Conservation (phyloP, 2,113 vertebrate species). For the Pterocles orientalis region DNA sequence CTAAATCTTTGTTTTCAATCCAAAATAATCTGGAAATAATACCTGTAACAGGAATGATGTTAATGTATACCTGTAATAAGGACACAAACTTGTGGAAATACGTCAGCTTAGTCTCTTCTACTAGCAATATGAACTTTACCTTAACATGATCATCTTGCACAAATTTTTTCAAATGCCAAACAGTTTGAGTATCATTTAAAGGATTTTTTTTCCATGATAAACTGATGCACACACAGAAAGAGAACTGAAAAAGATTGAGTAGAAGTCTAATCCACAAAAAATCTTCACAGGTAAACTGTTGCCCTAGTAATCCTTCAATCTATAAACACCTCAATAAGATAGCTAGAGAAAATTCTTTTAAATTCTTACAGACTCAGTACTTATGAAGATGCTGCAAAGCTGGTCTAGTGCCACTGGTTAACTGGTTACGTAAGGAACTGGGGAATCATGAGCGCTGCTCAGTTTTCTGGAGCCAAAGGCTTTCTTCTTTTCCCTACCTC, state of each 20-base stretch:
- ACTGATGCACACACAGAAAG: rapidly evolving
- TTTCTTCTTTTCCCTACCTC: slow-evolving; percentile 38
- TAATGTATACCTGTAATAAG: neutral
- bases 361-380: neutral
- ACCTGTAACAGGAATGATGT: slow-evolving; percentile 7
- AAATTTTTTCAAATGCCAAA: neutral
- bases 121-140: neutral
- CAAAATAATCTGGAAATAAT: slow-evolving; percentile 48
- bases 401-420: neutral
- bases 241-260: neutral
- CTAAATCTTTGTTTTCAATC: slow-evolving; percentile 47
- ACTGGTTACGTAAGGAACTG: neutral
- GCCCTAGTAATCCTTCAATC: neutral
- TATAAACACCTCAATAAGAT: neutral
- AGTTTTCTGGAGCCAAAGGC: neutral
- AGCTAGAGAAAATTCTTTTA: neutral
- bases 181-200: neutral
- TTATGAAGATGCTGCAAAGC: slow-evolving; percentile 19
- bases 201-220: neutral
- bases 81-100: neutral
- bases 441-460: neutral
- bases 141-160: neutral
- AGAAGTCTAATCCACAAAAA: neutral
- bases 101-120: neutral
- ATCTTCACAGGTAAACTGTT: neutral